phyloP scores from a whole-genome alignment of 2,797 vertebrate species.

The Gambelia wislizenii region DNA sequence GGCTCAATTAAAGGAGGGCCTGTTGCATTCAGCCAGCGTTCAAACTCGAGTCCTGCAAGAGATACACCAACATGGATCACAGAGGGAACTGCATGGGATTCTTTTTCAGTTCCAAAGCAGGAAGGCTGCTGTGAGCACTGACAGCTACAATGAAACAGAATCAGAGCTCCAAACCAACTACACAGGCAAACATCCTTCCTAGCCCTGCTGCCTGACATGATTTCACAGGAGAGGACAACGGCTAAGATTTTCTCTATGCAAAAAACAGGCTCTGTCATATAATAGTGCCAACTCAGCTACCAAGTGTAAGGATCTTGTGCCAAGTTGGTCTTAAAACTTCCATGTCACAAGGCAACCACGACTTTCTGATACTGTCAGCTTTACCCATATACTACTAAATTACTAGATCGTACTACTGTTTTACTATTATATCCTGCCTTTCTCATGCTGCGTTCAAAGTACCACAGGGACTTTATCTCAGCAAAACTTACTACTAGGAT shows the following conservation, averaged over 20 bases:
- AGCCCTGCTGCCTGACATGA: background rate
- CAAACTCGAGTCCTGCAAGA: conserved; percentile 90
- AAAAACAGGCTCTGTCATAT: background rate
- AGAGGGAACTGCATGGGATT: background rate
- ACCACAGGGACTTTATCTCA: too few species aligned
- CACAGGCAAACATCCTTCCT: background rate
- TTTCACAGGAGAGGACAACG: too few species aligned
- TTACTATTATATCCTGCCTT: background rate
- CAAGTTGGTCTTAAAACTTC: background rate
- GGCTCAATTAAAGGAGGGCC: conserved; percentile 92
- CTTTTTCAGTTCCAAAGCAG: conserved; percentile 1
- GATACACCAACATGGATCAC: conserved; percentile 38
- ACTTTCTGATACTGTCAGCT: background rate
- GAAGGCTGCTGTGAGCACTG: background rate
- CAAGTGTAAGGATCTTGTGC: background rate
- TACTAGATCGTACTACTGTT: background rate
- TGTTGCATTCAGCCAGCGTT: conserved; percentile 90
- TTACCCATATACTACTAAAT: background rate
- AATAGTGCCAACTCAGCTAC: too few species aligned
- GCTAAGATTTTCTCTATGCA: too few species aligned
- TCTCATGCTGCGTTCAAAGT: too few species aligned
- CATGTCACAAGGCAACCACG: background rate
- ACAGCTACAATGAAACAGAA: background rate
- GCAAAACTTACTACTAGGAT: too few species aligned
- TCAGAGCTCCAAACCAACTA: background rate